Conservation (phyloP, 92 coral and sea anemone species). For the Virgularia gustaviana region DNA sequence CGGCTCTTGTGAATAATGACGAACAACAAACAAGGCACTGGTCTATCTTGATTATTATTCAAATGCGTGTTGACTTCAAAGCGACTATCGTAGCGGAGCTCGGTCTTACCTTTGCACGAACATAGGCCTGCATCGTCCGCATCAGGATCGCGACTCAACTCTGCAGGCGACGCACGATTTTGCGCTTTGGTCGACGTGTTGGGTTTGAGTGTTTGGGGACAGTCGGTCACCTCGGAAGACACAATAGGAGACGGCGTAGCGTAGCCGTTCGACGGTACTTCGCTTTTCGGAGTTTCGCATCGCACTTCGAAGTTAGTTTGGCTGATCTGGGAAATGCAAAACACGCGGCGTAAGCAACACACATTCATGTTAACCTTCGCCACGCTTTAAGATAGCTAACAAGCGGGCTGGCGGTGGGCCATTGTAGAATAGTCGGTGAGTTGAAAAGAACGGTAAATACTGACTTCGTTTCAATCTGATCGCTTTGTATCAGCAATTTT, state of each 20-base stretch:
- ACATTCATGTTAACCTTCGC: too few species aligned
- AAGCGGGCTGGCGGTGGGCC: too few species aligned
- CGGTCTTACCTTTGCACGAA: not conserved
- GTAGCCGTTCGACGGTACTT: not conserved
- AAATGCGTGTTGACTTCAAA: too few species aligned
- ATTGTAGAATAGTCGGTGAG: too few species aligned
- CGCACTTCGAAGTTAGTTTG: not conserved
- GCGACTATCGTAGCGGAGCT: too few species aligned
- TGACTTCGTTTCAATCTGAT: too few species aligned
- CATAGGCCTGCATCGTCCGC: not conserved
- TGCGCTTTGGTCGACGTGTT: not conserved
- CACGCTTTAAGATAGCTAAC: too few species aligned
- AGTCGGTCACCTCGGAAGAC: constrained; percentile 18
- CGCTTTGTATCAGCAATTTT: too few species aligned
- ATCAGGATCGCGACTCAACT: not conserved
- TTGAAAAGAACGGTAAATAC: not conserved
- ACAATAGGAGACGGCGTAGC: constrained; percentile 2
- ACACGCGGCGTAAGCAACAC: not conserved
- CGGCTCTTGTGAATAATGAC: too few species aligned
- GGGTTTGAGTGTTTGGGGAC: constrained; percentile 2
- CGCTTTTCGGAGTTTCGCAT: not conserved
- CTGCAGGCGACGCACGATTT: not conserved
- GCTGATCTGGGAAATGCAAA: constrained; percentile 9
- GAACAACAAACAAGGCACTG: too few species aligned
- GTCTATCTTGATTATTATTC: too few species aligned